Evolutionary conservation across 2,888 invertebrate genomes (phyloP).

Genomic region (Caradrina clavipalpis): DNA sequence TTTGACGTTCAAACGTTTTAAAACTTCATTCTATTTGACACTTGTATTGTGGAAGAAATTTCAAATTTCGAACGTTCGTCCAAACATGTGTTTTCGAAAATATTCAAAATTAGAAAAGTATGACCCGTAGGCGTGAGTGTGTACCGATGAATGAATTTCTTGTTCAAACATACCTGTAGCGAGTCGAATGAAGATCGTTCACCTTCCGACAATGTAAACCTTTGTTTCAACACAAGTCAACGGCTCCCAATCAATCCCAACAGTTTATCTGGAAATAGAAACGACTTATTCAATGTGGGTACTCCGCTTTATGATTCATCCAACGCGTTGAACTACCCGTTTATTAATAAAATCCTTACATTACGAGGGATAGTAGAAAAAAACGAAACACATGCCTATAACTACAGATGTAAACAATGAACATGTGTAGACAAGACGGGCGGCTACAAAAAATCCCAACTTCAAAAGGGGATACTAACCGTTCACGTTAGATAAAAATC

Average conservation of each 20-base stretch:
- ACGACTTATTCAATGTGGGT: conserved; percentile 86
- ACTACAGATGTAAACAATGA: conserved; percentile 85
- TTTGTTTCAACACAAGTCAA: conserved; percentile 88
- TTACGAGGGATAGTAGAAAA: conserved; percentile 77
- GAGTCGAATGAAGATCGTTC: conserved; percentile 85
- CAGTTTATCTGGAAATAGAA: conserved; percentile 90
- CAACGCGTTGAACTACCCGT: conserved; percentile 77
- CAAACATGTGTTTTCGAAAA: conserved; percentile 32
- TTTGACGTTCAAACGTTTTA: conserved; percentile 65
- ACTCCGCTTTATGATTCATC: conserved; percentile 83
- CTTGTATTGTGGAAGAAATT: conserved; percentile 13
- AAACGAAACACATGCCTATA: conserved; percentile 83
- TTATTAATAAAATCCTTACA: conserved; percentile 81
- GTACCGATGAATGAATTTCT: conserved; percentile 71
- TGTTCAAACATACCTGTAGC: conserved; percentile 86
- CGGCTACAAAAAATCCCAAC: conserved; percentile 68
- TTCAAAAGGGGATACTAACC: conserved; percentile 81
- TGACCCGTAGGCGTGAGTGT: conserved; percentile 67
- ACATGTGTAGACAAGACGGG: conserved; percentile 77
- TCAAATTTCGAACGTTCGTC: conserved; percentile 19
- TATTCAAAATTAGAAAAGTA: conserved; percentile 67
- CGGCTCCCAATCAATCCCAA: conserved; percentile 88
- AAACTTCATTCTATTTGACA: conserved; percentile 44
- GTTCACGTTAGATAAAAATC: conserved; percentile 82
- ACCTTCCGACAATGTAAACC: conserved; percentile 87